Conservation (phyloP, 1,140 invertebrate genomes). For the Drosophila obscura region DNA sequence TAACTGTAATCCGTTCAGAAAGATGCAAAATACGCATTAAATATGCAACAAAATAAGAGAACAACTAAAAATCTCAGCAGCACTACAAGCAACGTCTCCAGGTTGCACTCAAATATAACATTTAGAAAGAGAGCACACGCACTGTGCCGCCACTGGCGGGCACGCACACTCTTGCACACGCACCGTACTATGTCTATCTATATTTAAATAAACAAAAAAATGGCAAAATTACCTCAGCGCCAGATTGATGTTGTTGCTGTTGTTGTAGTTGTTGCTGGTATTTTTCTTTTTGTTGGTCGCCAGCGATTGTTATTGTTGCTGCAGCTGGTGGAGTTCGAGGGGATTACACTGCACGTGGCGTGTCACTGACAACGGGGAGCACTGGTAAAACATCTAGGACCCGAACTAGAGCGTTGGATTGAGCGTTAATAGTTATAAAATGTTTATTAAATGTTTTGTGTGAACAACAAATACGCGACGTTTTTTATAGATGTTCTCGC, state of each 20-base stretch:
- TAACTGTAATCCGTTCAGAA: background rate
- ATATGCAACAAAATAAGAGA: constrained; percentile 27
- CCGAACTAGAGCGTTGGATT: constrained; percentile 11
- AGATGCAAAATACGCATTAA: too few relatives aligned
- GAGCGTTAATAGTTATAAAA: constrained; percentile 23
- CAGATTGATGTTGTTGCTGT: constrained; percentile 35
- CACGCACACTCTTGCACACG: constrained; percentile 23
- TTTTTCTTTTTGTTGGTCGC: constrained; percentile 26
- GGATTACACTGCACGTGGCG: constrained; percentile 26
- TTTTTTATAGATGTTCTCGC: background rate
- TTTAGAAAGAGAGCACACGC: constrained; percentile 57
- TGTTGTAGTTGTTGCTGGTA: constrained; percentile 66
- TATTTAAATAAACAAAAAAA: constrained; percentile 78
- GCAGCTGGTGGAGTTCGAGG: constrained; percentile 51
- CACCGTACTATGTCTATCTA: constrained; percentile 45
- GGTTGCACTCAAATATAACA: constrained; percentile 56
- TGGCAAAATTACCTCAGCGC: constrained; percentile 79
- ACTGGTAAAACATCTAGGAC: constrained; percentile 51
- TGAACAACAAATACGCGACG: constrained; percentile 18
- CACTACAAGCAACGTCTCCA: constrained; percentile 30
- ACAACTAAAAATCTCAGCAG: constrained; percentile 23
- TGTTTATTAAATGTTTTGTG: constrained; percentile 6
- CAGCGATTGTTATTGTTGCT: constrained; percentile 71
- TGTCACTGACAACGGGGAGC: constrained; percentile 23
- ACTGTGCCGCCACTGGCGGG: constrained; percentile 9